Evolutionary conservation across 92 coral and sea anemone genomes (phyloP), one percentile per base, ranked within the genome.

Genomic region (Plumapathes pennacea): DNA sequence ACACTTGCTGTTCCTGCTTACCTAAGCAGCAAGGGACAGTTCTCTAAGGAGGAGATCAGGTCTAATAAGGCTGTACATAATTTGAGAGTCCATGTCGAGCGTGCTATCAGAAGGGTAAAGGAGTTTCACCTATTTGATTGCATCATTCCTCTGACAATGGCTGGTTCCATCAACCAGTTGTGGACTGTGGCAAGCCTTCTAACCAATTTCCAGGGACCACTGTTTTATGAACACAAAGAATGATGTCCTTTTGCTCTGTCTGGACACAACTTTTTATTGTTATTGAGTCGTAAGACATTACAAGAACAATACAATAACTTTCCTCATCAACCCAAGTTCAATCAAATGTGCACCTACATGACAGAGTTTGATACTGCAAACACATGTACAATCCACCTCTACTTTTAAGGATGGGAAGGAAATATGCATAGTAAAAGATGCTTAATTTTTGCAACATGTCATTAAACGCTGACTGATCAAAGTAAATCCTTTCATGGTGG

Each of bases 51-150:
- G 8, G 85, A 78, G 17, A 68, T 78, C 1, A 38, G 5, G 15
- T 13, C 5, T 2, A 77, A 71, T 52, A 77, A 77, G 34, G 24
- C 67, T 39, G 50, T 76, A 28, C 83, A 76, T 31, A 67, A 76
- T 15, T 52, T 77, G 26, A 6, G 77, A 6, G 77, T 64, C 33
- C 74, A 74, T 65, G 69, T 76, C 12, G 69, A 76, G 31, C 11
- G 83, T 23, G 76, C 70, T 0, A 78, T 78, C 0, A 33, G 73
- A 5, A 5, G 77, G 3, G 78, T 61, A 13, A 69, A 78, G 46
- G 77, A 77, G 21, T 71, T 71, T 44, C 74, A 70, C 33, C 62
- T 23, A 33, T 65, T 36, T 28, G 62, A 41, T 13, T n/a, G 7
- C 7, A 44, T 65, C 1, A 41, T 65, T 0, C 73, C 52, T 4